Base-by-base conservation (phyloP, 2,888 invertebrate genomes). In the Chalcosyrphus nemorum region DNA sequence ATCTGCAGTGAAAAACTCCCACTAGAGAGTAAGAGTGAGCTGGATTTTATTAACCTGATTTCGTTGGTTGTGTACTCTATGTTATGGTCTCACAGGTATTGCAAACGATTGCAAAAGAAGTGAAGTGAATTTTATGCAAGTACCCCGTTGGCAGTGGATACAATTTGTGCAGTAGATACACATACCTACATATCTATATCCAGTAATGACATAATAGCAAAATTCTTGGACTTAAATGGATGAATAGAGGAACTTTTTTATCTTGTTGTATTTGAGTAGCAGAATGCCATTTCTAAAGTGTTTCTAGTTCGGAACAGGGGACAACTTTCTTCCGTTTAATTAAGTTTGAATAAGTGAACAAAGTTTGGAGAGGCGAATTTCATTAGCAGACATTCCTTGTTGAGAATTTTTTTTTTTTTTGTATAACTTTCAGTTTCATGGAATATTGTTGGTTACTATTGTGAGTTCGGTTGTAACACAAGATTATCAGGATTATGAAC, bases 401-500 rank as follows among this genome's bases (percentile, higher is more conserved):
- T 65, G 17, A 24, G 57, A 50, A 50, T 41, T 24, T 43, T 7
- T 32, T 32, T 56, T 72, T 71, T n/a, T 19, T 15, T 56, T 9
- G 7, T 29, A 24, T 15, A 13, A 50, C 24, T 63, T 89, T 11
- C 85, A 91, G 91, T 78, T 89, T 66, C 87, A 87, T 76, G 87
- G 76, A 68, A 80, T 90, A 85, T 74, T 91, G 75, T 54, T 91
- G 68, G 57, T 89, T 21, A 86, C 88, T 45, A 86, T 89, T 80
- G 45, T 89, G 50, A 88, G 88, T 65, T 86, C 88, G 0, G 88
- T 87, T 32, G 54, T 86, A 35, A 89, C 89, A 32, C 92, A 92
- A 88, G 92, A 92, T 80, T 92, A 92, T 86, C 90, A 92, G 86
- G 92, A 92, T 43, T 92, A 91, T 81, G 89, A 88, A 81, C 89